Evolutionary conservation across 2,888 invertebrate species (phyloP).

Genomic region (Standfussiana lucernea): DNA sequence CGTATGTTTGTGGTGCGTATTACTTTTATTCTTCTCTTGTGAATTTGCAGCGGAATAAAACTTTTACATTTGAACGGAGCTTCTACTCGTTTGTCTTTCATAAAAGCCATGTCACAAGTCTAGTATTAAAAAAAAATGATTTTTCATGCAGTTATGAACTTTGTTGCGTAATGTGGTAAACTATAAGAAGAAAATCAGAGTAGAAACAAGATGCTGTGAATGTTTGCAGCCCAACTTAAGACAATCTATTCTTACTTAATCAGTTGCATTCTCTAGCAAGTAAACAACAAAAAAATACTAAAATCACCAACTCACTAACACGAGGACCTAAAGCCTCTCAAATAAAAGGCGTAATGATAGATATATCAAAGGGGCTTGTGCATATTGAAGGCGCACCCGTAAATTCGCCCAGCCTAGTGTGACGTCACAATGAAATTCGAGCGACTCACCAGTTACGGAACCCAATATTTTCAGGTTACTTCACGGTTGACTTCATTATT

Average conservation of each 20-base stretch:
- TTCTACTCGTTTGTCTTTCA: neutral
- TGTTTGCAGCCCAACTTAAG: neutral
- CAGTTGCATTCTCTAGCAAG: neutral
- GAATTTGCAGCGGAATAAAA: neutral
- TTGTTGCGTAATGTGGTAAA: neutral
- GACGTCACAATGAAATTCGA: slow-evolving; percentile 31
- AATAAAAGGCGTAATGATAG: slow-evolving; percentile 26
- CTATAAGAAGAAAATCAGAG: neutral
- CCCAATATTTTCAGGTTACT: slow-evolving; percentile 42
- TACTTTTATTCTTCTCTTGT: slow-evolving; percentile 10
- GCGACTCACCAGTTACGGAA: slow-evolving; percentile 16
- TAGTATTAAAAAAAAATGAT: too few relatives aligned
- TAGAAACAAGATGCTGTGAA: neutral
- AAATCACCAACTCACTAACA: neutral
- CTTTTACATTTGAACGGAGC: neutral
- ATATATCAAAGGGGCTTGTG: slow-evolving; percentile 42
- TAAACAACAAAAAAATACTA: neutral
- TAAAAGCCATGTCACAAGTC: neutral
- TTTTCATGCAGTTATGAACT: too few relatives aligned
- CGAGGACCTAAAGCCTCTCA: neutral
- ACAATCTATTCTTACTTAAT: neutral
- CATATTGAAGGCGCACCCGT: slow-evolving; percentile 36
- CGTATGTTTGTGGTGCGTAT: slow-evolving; percentile 27
- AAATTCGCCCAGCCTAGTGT: slow-evolving; percentile 35
- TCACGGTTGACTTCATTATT: slow-evolving; percentile 37